Percentiles rank a stretch among this genome's conserved stretches.
phyloP scores from a whole-genome alignment of 2,113 vertebrate genomes.

The Ailuropoda melanoleuca region DNA sequence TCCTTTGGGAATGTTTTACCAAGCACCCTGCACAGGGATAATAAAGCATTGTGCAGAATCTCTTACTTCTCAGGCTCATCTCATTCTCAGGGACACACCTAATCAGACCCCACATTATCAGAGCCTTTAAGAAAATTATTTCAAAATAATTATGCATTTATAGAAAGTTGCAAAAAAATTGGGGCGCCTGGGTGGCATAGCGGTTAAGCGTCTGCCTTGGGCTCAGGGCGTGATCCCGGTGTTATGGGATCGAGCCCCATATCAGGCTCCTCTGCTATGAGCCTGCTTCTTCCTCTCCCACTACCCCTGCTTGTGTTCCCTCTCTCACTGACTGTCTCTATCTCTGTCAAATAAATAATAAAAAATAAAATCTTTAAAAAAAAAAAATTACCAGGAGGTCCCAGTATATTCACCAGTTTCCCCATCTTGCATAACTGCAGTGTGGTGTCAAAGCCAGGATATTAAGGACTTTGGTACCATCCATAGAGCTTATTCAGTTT shows the following conservation, averaged over 20 bases:
- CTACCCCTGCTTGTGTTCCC: too few relatives aligned
- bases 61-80: background rate
- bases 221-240: too few relatives aligned
- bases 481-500: background rate
- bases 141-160: slow-evolving; percentile 17
- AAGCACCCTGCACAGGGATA: background rate
- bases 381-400: background rate
- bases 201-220: too few relatives aligned
- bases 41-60: background rate
- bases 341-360: too few relatives aligned
- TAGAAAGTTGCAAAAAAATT: background rate
- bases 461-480: background rate
- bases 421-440: background rate
- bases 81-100: background rate
- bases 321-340: too few relatives aligned
- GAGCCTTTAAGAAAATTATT: background rate
- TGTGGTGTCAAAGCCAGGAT: background rate
- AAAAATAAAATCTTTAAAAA: too few relatives aligned
- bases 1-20: background rate
- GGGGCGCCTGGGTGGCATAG: too few relatives aligned
- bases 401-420: background rate
- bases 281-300: too few relatives aligned
- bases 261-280: too few relatives aligned
- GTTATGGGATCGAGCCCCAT: too few relatives aligned
- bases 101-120: background rate